phyloP scores from a whole-genome alignment of 2,888 invertebrate genomes.

The Schizaphis graminum region DNA sequence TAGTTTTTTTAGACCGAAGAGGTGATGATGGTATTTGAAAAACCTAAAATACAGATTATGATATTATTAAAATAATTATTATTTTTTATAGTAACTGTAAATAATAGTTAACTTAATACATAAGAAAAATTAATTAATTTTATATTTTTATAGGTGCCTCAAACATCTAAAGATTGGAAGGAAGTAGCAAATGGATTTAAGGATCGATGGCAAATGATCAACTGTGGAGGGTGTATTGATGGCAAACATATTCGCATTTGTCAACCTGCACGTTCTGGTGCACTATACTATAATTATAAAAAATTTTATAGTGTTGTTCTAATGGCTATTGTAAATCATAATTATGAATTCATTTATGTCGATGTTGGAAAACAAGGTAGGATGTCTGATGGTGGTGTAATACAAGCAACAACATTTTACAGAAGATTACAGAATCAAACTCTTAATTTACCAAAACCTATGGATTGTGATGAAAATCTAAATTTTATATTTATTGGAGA shows the following conservation, averaged over 20 bases:
- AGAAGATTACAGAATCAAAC: conserved; percentile 3
- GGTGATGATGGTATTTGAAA: conserved; percentile 18
- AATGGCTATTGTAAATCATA: conserved; percentile 34
- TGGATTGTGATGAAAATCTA: conserved; percentile 19
- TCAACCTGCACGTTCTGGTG: conserved; percentile 29
- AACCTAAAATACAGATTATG: background rate
- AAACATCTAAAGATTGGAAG: background rate
- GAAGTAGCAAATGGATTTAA: background rate
- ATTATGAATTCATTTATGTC: conserved; percentile 5
- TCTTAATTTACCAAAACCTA: conserved; percentile 35
- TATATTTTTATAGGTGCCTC: conserved; percentile 6
- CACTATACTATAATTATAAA: conserved; percentile 26
- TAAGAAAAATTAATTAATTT: background rate
- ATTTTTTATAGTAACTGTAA: conserved; percentile 8
- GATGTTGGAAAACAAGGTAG: conserved; percentile 14
- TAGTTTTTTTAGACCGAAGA: background rate
- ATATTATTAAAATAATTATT: conserved; percentile 22
- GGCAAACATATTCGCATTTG: conserved; percentile 10
- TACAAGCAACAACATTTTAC: conserved; percentile 30
- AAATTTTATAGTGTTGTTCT: conserved; percentile 23
- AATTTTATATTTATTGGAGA: conserved; percentile 31
- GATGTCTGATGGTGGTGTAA: conserved; percentile 10
- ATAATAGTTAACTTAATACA: background rate
- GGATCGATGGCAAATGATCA: background rate
- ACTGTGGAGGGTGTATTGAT: background rate